A percentile compares a stretch with the other conserved stretches of the same genome.
Evolutionary conservation across 2,113 vertebrate genomes (phyloP).

Genomic region (Cebidichthys violaceus): DNA sequence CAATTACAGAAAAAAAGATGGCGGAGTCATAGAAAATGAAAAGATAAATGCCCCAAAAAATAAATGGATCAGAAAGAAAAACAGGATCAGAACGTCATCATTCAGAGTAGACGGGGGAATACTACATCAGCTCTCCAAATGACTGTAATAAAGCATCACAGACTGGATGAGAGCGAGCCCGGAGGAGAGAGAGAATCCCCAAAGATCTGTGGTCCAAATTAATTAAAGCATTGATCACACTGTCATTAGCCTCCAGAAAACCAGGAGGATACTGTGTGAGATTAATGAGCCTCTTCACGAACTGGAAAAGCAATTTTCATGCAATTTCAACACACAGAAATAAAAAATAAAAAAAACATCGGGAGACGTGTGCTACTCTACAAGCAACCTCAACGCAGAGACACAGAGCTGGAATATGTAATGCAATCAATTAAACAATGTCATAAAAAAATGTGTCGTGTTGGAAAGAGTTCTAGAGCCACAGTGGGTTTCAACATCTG

Average conservation of each 20-base stretch:
- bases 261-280: constrained; percentile 15
- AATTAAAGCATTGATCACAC: constrained; percentile 64
- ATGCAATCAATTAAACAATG: not conserved
- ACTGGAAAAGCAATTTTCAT: constrained; percentile 28
- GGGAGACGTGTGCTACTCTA: not conserved
- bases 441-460: not conserved
- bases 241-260: constrained; percentile 44
- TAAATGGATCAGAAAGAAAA: not conserved
- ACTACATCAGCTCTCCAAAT: constrained; percentile 20
- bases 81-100: constrained; percentile 46
- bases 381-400: not conserved
- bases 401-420: not conserved
- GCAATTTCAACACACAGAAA: not conserved
- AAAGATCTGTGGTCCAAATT: constrained; percentile 52
- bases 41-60: not conserved
- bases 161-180: constrained; percentile 34
- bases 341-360: not conserved
- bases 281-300: constrained; percentile 53
- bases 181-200: constrained; percentile 42
- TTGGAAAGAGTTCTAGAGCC: not conserved
- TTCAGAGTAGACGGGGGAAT: constrained; percentile 29
- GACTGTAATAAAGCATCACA: constrained; percentile 13
- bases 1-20: not conserved
- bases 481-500: not conserved
- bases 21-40: not conserved